phyloP scores from a whole-genome alignment of 2,797 vertebrate genomes.

The Betta splendens region DNA sequence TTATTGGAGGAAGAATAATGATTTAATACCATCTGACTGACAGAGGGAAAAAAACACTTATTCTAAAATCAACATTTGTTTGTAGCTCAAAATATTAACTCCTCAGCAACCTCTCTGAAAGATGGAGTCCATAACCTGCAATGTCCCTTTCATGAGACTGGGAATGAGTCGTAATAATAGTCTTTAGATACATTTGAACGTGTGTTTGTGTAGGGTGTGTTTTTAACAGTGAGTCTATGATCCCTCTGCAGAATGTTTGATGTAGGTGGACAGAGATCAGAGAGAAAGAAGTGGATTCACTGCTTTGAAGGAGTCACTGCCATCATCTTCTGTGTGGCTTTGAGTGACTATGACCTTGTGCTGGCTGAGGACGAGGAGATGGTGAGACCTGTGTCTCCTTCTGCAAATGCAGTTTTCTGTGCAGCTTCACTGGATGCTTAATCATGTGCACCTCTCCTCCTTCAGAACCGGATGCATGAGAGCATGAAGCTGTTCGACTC shows the following conservation, averaged over 20 bases:
- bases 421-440: not conserved
- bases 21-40: too few relatives aligned
- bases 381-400: slow-evolving; percentile 68
- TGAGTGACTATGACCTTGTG: slow-evolving; percentile 98
- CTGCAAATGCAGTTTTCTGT: not conserved
- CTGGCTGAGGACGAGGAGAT: slow-evolving; percentile 99
- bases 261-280: slow-evolving; percentile 97
- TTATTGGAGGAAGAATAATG: too few relatives aligned
- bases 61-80: too few relatives aligned
- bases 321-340: slow-evolving; percentile 98
- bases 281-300: slow-evolving; percentile 99
- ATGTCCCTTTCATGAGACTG: too few relatives aligned
- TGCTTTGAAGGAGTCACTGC: slow-evolving; percentile 99
- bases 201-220: not conserved
- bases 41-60: too few relatives aligned
- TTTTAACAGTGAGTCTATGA: slow-evolving; percentile 30
- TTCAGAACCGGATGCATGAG: slow-evolving; percentile 98
- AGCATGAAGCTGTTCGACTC: slow-evolving; percentile 99
- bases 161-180: too few relatives aligned
- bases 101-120: not conserved
- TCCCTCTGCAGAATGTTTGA: slow-evolving; percentile 92
- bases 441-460: not conserved
- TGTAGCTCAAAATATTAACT: not conserved
- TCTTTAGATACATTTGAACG: not conserved
- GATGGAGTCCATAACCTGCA: too few relatives aligned